Evolutionary conservation across 2,797 vertebrate species (phyloP), one percentile per base, ranked within the genome.

Genomic region (Prionace glauca): DNA sequence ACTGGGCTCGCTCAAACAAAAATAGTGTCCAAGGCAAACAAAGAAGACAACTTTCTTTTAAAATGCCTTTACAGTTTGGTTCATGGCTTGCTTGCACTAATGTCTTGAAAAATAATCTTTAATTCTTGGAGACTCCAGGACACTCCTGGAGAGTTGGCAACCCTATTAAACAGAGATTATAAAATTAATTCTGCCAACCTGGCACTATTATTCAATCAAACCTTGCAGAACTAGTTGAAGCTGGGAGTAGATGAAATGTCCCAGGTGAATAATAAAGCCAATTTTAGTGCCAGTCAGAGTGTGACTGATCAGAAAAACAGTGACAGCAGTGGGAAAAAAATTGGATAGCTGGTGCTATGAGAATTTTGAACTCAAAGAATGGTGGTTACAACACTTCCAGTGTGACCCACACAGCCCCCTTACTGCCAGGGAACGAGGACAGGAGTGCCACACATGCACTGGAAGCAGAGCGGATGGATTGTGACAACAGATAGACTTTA

Each of bases 151-250:
- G 72, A 74, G 10, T 32, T 74, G 72, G 72, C 72, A 84, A 22
- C 16, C 79, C 79, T 84, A 22, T 41, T 74, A 74, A 84, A 7
- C 41, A 36, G 79, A 45, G 36, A 41, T 41, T 84, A 22, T 45
- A 84, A 41, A 84, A 84, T 62, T 32, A 60, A 90, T n/a, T 62
- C 86, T 88, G 86, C 86, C 86, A 88, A 50, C 86, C 29, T 90
- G 50, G 2, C 87, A 90, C 1, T 5, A 62, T 18, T 62, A 60
- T 26, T 29, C 26, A 62, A 32, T 90, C 50, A 90, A 90, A 90
- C 32, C 56, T 56, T 62, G 14, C 56, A 32, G 86, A 60, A 56
- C 86, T 56, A 56, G 86, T 88, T 88, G 50, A 60, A 88, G 26
- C 2, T 32, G 12, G 86, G 86, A 60, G 50, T 24, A 60, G 50